phyloP scores from a whole-genome alignment of 2,888 invertebrate genomes.

The Ashinkailepas kermadecensis region DNA sequence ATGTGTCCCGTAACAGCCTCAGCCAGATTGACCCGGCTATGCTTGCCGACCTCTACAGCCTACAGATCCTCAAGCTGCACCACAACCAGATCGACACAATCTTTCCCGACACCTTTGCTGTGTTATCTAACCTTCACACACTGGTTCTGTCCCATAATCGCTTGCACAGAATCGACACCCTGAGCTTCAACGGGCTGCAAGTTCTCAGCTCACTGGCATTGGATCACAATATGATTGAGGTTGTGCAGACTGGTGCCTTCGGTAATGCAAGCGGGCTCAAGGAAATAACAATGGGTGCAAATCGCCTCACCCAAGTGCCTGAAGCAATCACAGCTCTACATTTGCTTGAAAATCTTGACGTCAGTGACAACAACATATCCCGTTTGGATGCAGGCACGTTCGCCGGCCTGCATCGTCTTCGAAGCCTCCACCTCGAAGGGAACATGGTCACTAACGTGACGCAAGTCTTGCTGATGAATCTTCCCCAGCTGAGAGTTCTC shows the following conservation, averaged over 20 bases:
- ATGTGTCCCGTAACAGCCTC: constrained; percentile 69
- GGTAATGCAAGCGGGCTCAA: constrained; percentile 70
- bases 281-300: constrained; percentile 74
- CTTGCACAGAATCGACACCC: constrained; percentile 53
- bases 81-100: constrained; percentile 68
- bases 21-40: constrained; percentile 72
- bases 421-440: constrained; percentile 71
- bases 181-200: constrained; percentile 55
- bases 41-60: constrained; percentile 74
- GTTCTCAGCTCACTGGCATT: constrained; percentile 59
- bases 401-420: constrained; percentile 67
- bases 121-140: constrained; percentile 68
- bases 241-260: constrained; percentile 64
- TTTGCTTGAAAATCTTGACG: constrained; percentile 67
- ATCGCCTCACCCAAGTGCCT: constrained; percentile 66
- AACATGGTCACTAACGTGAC: constrained; percentile 73
- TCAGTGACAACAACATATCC: constrained; percentile 76
- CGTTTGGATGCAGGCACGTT: constrained; percentile 71
- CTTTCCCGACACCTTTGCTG: constrained; percentile 61
- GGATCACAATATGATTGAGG: constrained; percentile 68
- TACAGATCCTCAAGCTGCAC: constrained; percentile 57
- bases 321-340: constrained; percentile 67
- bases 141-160: constrained; percentile 73
- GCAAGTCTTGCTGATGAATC: constrained; percentile 68
- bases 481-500: constrained; percentile 68